Evolutionary conservation across 2,113 vertebrate genomes (phyloP), one percentile per base, ranked within the genome.

Genomic region (Prunella himalayana): DNA sequence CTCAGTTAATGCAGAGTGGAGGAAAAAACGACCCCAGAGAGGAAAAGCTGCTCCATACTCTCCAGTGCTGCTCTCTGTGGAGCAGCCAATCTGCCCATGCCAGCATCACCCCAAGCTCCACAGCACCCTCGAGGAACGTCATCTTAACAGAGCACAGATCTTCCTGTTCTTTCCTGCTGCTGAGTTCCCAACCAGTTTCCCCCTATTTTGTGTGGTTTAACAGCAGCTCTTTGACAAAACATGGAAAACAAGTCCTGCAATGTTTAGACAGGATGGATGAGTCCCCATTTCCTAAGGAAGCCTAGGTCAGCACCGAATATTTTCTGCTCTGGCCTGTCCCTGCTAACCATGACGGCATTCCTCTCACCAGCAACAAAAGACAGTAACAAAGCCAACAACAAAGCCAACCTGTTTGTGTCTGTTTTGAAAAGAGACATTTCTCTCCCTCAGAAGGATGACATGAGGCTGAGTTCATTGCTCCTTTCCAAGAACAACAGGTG

Each of bases 61-160:
- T 11, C 44, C 35, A 45, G 3, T n/a, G n/a, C 68, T 73, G 68
- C 87, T 27, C 44, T 50, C 24, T 54, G 21, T 1, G 1, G 39
- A 71, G 39, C 79, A 94, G 45, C 49, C n/a, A 35, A 42, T 27
- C 12, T 54, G 39, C 24, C 28, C 3, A 6, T 16, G n/a, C 25
- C 45, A 15, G 53, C 35, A n/a, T 21, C 50, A 56, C 16, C 80
- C 27, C 68, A n/a, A 72, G 33, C 75, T 66, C 30, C 70, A 37
- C 15, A 60, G 70, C n/a, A 82, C 13, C 7, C 39, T 8, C 0
- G 0, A 50, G 63, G 21, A 82, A 70, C 4, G 0, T 21, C 14
- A 35, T 9, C 23, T 50, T 10, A 75, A 24, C 73, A 85, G 51
- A 64, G 59, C 20, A 33, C 28, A 8, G 3, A 54, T 56, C 39